A percentile compares a stretch with the other conserved stretches of the same genome.
Conservation (phyloP, 2,888 invertebrate genomes). For the Tenthredo livida region DNA sequence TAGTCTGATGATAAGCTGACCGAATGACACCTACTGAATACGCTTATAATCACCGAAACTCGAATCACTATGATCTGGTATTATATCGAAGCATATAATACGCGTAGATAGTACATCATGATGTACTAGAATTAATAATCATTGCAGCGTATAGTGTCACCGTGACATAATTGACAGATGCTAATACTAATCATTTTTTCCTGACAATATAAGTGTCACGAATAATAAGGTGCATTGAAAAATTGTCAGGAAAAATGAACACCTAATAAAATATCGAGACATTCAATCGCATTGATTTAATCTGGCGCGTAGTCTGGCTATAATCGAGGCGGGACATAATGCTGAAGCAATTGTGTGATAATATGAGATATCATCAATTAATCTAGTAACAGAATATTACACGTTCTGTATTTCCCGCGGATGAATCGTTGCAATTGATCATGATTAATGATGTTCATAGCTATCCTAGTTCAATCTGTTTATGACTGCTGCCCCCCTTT, state of each 20-base stretch:
- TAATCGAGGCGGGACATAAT: neutral
- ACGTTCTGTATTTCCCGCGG: constrained; percentile 3
- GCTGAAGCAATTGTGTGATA: neutral
- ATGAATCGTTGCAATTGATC: neutral
- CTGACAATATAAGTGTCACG: too few species aligned
- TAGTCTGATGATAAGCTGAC: neutral
- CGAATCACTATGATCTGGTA: neutral
- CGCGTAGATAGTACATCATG: too few species aligned
- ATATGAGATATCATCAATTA: constrained; percentile 3
- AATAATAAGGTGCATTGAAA: too few species aligned
- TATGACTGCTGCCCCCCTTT: neutral
- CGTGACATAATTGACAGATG: too few species aligned
- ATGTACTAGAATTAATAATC: too few species aligned
- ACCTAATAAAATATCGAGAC: neutral
- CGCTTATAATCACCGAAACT: neutral
- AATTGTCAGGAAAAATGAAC: neutral
- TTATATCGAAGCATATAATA: too few species aligned
- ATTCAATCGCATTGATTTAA: neutral
- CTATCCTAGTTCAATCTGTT: neutral
- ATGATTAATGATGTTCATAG: neutral
- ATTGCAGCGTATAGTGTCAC: too few species aligned
- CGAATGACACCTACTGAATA: neutral
- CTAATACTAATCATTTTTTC: too few species aligned
- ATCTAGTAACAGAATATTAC: neutral
- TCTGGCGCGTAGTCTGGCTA: neutral